These are phyloP conservation scores for Heliocidaris tuberculata DNA, from an alignment of 35 echinoderm and acorn worm species.

Conservation along the genomic window DNA sequence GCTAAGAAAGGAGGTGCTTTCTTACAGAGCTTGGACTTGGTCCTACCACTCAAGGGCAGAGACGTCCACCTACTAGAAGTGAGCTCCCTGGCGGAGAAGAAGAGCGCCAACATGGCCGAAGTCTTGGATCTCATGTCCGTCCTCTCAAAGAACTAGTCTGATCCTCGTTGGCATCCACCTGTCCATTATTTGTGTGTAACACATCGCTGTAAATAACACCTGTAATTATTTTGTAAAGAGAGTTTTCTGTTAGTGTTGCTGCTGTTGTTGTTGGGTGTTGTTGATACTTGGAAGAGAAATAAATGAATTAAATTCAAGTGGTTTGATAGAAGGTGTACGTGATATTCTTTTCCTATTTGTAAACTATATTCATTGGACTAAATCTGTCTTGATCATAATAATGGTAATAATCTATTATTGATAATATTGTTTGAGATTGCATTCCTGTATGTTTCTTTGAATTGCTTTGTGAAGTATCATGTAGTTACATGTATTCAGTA, in stretches of 20 bases:
- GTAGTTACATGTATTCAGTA: no score
- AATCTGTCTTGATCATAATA: background rate
- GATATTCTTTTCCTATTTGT: background rate
- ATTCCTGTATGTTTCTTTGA: background rate
- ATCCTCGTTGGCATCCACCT: no score
- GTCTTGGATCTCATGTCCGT: constrained; percentile 72
- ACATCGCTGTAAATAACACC: background rate
- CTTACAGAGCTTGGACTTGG: constrained; percentile 51
- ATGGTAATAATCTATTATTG: background rate
- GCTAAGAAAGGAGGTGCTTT: constrained; percentile 68
- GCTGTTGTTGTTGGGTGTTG: background rate
- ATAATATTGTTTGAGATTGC: background rate
- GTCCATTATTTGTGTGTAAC: background rate
- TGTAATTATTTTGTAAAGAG: constrained; percentile 10
- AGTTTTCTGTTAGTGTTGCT: background rate
- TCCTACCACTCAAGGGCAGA: constrained; percentile 51
- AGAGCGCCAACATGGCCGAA: constrained; percentile 64
- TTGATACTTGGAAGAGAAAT: background rate
- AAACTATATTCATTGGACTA: background rate
- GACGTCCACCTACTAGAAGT: constrained; percentile 79
- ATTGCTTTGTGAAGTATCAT: background rate
- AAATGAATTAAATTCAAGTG: background rate
- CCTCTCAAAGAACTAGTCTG: constrained; percentile 51
- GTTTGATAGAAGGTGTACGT: background rate
- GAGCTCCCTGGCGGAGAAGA: constrained; percentile 51